Conservation (phyloP, 1,140 invertebrate species). For the Mactra quadrangularis region DNA sequence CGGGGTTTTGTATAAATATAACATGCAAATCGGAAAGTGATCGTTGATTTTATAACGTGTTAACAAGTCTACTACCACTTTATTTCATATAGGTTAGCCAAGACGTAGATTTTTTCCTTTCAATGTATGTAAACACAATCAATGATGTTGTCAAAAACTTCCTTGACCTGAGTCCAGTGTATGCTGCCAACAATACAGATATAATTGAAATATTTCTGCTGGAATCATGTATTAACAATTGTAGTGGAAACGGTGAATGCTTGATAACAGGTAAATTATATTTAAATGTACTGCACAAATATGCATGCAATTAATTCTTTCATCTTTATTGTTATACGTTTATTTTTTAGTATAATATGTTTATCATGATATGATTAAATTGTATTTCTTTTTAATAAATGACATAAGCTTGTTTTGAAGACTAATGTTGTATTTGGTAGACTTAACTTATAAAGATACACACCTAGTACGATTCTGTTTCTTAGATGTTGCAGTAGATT, state of each 20-base stretch:
- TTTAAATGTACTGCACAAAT: no score
- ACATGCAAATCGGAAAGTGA: no score
- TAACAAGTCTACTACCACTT: not conserved
- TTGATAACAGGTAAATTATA: not conserved
- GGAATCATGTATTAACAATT: not conserved
- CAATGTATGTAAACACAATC: not conserved
- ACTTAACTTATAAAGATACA: no score
- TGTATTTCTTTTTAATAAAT: no score
- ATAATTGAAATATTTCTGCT: not conserved
- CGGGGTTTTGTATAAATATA: no score
- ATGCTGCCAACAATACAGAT: slow-evolving; percentile 18
- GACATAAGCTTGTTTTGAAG: no score
- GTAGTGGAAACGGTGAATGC: slow-evolving; percentile 9
- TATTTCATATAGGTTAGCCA: not conserved
- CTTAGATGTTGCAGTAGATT: no score
- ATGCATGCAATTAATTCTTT: not conserved
- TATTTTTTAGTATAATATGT: no score
- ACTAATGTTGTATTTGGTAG: no score
- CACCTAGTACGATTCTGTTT: no score
- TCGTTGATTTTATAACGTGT: not conserved
- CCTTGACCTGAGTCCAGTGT: not conserved
- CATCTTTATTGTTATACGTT: no score
- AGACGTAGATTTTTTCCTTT: not conserved
- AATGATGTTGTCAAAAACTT: not conserved
- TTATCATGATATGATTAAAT: no score